Percentiles rank a stretch among this genome's conserved stretches.
Conservation (phyloP, 2,888 invertebrate genomes). For the Mythimna impura region DNA sequence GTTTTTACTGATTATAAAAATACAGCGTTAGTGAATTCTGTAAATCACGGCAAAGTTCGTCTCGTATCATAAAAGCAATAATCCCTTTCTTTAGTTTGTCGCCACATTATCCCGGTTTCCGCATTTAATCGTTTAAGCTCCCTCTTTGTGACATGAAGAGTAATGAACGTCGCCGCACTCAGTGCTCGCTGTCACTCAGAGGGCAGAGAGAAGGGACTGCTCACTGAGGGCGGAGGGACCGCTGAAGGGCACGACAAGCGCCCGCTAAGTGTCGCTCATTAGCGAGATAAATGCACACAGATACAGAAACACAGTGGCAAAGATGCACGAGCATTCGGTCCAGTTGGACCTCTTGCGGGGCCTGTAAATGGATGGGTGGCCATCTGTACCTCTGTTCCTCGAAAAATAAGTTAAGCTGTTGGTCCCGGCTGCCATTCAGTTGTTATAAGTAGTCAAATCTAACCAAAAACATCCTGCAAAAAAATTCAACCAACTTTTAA, state of each 20-base stretch:
- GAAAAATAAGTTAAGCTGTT: background rate
- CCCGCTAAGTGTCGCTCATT: constrained; percentile 42
- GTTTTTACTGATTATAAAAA: no score
- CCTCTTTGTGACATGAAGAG: constrained; percentile 44
- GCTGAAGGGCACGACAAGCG: constrained; percentile 18
- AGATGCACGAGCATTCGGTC: background rate
- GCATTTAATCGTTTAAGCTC: constrained; percentile 26
- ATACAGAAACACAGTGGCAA: background rate
- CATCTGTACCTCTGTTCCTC: background rate
- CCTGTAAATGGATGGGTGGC: background rate
- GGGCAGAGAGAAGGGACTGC: constrained; percentile 15
- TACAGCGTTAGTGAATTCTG: background rate
- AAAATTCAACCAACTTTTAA: no score
- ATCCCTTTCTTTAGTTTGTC: constrained; percentile 21
- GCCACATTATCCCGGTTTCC: constrained; percentile 6
- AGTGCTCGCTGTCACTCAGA: constrained; percentile 24
- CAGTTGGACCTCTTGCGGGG: no score
- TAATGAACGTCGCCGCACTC: constrained; percentile 39
- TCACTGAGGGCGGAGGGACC: constrained; percentile 18
- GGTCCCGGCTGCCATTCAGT: no score
- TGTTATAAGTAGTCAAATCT: no score
- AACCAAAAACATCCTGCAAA: no score
- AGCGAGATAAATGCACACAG: constrained; percentile 20
- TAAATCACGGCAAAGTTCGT: background rate
- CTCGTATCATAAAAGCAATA: background rate